A percentile compares a stretch with the other conserved stretches of the same genome.
Evolutionary conservation across 2,797 vertebrate species (phyloP).

Genomic region (Phrynocephalus guinanensis): DNA sequence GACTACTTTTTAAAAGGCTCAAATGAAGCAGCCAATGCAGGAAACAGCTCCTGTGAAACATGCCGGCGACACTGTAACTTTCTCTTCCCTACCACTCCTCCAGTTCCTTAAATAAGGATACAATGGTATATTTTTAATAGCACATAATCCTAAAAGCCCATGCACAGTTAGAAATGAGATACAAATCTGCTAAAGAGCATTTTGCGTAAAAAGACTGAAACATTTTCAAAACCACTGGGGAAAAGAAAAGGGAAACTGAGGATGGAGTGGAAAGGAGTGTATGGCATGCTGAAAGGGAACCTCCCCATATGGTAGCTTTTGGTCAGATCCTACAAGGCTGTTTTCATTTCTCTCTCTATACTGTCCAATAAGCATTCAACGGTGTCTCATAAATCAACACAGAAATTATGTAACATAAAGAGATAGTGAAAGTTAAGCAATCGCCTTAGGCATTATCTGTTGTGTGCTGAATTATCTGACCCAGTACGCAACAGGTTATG

Average conservation of each 20-base stretch:
- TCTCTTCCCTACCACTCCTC: conserved; percentile 23
- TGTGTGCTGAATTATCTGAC: no score
- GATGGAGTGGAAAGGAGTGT: background rate
- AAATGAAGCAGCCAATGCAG: background rate
- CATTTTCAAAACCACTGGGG: background rate
- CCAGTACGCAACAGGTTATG: no score
- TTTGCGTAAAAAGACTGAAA: background rate
- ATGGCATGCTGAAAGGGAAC: background rate
- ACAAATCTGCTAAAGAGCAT: conserved; percentile 16
- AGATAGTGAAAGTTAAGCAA: no score
- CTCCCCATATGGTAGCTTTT: background rate
- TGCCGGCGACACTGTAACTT: accelerated
- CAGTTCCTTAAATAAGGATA: conserved; percentile 8
- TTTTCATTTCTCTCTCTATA: background rate
- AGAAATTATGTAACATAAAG: background rate
- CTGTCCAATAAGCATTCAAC: background rate
- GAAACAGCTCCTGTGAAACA: background rate
- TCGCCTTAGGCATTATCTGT: no score
- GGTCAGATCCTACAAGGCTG: background rate
- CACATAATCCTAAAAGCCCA: conserved; percentile 6
- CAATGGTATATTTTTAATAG: conserved; percentile 19
- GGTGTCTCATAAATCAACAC: background rate
- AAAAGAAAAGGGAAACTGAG: background rate
- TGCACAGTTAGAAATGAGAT: background rate
- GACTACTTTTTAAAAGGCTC: background rate